Evolutionary conservation across 2,113 vertebrate genomes (phyloP), one percentile per base, ranked within the genome.

Genomic region (rat (Rattus norvegicus)): DNA sequence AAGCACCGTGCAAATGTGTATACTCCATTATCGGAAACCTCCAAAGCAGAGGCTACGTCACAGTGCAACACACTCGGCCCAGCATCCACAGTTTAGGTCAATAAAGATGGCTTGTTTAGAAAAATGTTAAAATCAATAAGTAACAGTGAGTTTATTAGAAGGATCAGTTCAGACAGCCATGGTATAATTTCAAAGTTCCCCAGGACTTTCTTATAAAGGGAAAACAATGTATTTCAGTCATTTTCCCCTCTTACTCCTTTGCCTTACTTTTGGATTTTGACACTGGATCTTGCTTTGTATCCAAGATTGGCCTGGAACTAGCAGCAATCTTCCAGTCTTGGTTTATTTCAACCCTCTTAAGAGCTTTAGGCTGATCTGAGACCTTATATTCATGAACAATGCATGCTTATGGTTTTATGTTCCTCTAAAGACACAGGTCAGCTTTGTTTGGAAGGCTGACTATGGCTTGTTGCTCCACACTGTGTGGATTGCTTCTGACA

Each of bases 61-160:
- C 83, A 87, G 2, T 61, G 22, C 1, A 6, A 69, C 91, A 88
- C 36, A 47, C 30, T 75, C 59, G 2, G 56, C 36, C 12, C 14
- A 77, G 61, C 12, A n/a, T 36, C 80, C 56, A 49, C 79, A 49
- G 49, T 90, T 69, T 87, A 90, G n/a, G 73, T 76, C 88, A 33
- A 56, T 56, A 93, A 91, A 63, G 63, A 92, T 56, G 39, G 22
- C 52, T 95, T 73, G 19, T 88, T 90, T 92, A 56, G 49, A 85
- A 75, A 80, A 65, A 92, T 85, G 80, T 80, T 83, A 84, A 88
- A 95, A 84, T 88, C 61, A 90, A 73, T 79, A 84, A 2, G 56
- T n/a, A 63, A 56, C 43, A 88, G 49, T 59, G 59, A 90, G 39
- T 75, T 84, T 88, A 84, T 90, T 88, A 95, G 85, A 72, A 88